Percentiles rank a stretch among this genome's conserved stretches.
These are phyloP conservation scores for Rhea pennata DNA, from an alignment of 2,113 vertebrate species.

Conservation along the genomic window DNA sequence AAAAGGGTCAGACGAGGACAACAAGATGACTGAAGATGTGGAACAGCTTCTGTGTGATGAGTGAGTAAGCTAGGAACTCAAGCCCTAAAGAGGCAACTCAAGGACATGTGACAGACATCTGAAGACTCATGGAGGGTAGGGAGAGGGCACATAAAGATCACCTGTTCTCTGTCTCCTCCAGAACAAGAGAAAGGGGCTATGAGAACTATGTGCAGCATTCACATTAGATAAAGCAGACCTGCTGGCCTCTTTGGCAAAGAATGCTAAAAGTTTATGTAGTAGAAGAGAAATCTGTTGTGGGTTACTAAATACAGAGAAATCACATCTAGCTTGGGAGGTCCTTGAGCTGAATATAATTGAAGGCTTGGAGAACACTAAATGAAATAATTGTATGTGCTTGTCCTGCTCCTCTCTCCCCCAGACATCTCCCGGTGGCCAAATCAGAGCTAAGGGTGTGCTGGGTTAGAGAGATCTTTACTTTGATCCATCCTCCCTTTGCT, in stretches of 20 bases:
- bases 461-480: neutral
- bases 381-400: neutral
- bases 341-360: neutral
- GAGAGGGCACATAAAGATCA: neutral
- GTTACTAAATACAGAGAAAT: neutral
- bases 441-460: neutral
- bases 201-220: neutral
- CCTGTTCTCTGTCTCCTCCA: neutral
- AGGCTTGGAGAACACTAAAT: neutral
- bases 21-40: accelerated
- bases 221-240: neutral
- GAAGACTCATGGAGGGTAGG: neutral
- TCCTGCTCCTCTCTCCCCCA: neutral
- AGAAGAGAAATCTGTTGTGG: neutral
- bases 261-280: neutral
- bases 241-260: neutral
- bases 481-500: neutral
- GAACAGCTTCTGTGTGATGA: accelerated
- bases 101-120: neutral
- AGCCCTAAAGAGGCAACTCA: neutral
- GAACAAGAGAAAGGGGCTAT: neutral
- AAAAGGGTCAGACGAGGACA: neutral
- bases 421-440: accelerated
- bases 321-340: neutral
- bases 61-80: neutral